Percentiles rank a stretch among this genome's conserved stretches.
These are phyloP conservation scores for Pyrrhia umbra DNA, from an alignment of 2,888 invertebrate species.

Conservation along the genomic window DNA sequence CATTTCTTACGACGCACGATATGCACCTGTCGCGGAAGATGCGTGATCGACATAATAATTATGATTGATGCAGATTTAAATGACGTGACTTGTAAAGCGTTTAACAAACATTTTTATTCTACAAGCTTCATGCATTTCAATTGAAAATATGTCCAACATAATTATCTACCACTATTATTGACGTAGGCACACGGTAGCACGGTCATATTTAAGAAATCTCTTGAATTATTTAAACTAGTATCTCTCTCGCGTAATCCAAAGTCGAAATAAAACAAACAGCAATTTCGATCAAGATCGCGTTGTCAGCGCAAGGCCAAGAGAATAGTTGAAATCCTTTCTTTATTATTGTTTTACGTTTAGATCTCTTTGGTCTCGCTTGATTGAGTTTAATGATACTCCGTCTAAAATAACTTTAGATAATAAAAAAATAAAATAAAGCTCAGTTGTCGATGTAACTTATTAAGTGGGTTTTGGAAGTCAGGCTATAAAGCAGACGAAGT, in stretches of 20 bases:
- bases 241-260: too few relatives aligned
- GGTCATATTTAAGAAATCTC: too few relatives aligned
- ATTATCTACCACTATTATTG: too few relatives aligned
- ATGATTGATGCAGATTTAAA: conserved; percentile 32
- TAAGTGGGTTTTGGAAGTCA: conserved; percentile 20
- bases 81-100: not conserved
- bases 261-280: not conserved
- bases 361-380: conserved; percentile 16
- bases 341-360: not conserved
- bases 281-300: not conserved
- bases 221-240: too few relatives aligned
- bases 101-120: conserved; percentile 13
- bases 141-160: conserved; percentile 1
- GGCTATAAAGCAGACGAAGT: not conserved
- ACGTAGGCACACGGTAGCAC: too few relatives aligned
- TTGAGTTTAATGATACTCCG: conserved; percentile 8
- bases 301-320: not conserved
- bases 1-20: conserved; percentile 18
- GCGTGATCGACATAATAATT: conserved; percentile 29
- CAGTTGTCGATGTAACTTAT: not conserved
- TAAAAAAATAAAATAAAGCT: not conserved
- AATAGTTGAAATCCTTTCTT: not conserved
- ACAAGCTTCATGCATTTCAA: not conserved
- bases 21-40: conserved; percentile 27
- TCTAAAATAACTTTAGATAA: conserved; percentile 17